Evolutionary conservation across 2,797 vertebrate species (phyloP).

Genomic region (Martes flavigula): DNA sequence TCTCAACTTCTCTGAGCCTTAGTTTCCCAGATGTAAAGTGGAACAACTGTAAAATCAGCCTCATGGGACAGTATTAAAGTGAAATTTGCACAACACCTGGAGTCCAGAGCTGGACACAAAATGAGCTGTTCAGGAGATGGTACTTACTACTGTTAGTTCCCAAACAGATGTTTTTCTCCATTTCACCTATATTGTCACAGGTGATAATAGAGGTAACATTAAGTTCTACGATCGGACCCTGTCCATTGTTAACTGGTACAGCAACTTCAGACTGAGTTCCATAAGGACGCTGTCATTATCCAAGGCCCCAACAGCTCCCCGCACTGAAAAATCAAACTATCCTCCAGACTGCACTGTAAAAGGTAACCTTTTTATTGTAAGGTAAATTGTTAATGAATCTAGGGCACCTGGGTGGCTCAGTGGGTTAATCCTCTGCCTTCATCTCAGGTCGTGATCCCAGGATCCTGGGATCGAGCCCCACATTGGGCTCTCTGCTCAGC

Average conservation of each 20-base stretch:
- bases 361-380: constrained; percentile 80
- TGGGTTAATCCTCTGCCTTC: no score
- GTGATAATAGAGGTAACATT: constrained; percentile 88
- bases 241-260: constrained; percentile 85
- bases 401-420: no score
- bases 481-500: no score
- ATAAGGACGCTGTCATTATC: constrained; percentile 92
- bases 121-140: no score
- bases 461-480: no score
- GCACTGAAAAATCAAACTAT: no score
- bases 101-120: neutral
- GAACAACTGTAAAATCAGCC: neutral
- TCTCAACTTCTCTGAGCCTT: neutral
- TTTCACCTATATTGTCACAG: constrained; percentile 91
- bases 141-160: rapidly evolving
- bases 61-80: rapidly evolving
- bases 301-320: constrained; percentile 69
- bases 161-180: neutral
- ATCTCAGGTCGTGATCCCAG: no score
- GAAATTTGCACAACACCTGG: rapidly evolving
- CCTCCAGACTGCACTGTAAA: constrained; percentile 57
- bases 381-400: constrained; percentile 82
- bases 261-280: constrained; percentile 85
- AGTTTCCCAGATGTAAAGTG: neutral
- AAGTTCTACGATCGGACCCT: constrained; percentile 90